phyloP scores from a whole-genome alignment of 2,113 vertebrate species.

The Syngnathus floridae region DNA sequence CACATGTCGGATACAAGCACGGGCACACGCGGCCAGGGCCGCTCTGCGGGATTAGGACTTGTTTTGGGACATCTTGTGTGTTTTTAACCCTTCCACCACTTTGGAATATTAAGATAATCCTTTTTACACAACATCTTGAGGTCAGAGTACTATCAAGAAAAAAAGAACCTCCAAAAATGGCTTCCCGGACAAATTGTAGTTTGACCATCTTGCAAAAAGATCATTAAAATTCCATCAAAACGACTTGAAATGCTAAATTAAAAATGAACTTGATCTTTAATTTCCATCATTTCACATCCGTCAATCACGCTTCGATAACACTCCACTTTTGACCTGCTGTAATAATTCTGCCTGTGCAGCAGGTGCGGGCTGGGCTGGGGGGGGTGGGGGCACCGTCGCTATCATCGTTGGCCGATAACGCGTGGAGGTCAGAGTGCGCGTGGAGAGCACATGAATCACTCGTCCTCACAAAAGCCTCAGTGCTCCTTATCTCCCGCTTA shows the following conservation, averaged over 20 bases:
- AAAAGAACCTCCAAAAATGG: not conserved
- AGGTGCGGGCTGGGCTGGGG: not conserved
- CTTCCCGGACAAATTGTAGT: not conserved
- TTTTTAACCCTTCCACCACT: not conserved
- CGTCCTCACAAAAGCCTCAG: not conserved
- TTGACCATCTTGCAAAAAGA: not conserved
- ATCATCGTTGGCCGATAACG: not conserved
- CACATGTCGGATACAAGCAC: slow-evolving; percentile 38
- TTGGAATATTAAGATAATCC: not conserved
- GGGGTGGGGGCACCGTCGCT: not conserved
- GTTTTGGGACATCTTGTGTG: slow-evolving; percentile 20
- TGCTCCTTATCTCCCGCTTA: not conserved
- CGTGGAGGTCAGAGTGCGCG: slow-evolving; percentile 5
- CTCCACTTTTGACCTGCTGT: not conserved
- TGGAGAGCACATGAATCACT: slow-evolving; percentile 5
- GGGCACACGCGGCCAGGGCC: slow-evolving; percentile 22
- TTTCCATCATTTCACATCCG: slow-evolving; percentile 1
- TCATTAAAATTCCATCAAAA: not conserved
- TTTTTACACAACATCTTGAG: not conserved
- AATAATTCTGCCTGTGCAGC: not conserved
- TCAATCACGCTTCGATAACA: not conserved
- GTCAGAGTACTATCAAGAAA: not conserved
- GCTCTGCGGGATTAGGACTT: slow-evolving; percentile 1
- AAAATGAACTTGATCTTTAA: not conserved
- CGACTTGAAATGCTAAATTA: not conserved